Base-by-base conservation (phyloP, 1,140 invertebrate genomes). In the Aphelinus certus region DNA sequence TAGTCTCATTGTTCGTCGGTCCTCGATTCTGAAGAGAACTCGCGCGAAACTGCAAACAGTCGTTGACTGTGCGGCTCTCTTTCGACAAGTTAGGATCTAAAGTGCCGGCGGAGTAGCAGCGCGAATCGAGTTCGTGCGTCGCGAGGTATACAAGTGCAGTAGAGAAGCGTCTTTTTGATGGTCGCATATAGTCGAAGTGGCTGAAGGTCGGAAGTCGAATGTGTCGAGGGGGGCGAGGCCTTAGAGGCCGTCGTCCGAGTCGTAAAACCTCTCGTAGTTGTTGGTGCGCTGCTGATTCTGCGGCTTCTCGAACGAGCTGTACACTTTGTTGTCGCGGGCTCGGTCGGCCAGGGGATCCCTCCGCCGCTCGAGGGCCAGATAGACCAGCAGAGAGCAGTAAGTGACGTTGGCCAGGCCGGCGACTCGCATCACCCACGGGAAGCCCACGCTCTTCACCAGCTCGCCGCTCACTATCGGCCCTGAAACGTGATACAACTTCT, bases 401-500 rank as follows among this genome's bases (percentile, higher is more conserved):
- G 91, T 78, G 42, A 94, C 81, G 84, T 94, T 95, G 1, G 92
- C 78, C 10, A 93, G 81, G 10, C 93, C 94, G 2, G 94, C 85
- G 45, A 89, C 82, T 75, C 92, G 85, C 88, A 95, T 93, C 0
- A 95, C 85, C 91, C 92, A 93, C 47, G 91, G 89, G 82, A 95
- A 95, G 67, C 94, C 94, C 70, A 94, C 88, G n/a, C 85, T 80
- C 77, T 90, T 87, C 0, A 93, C 92, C 78, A 93, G 81, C 81
- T 93, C 90, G 4, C 93, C 91, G 47, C 93, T 93, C 58, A 92
- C 81, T 57, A 95, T 88, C 3, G 94, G 94, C 75, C 93, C 94
- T 93, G 79, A 60, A 85, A 85, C 71, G 68, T 9, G 57, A 60
- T 26, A 26, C 26, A 26, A 26, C 26, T 26, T 26, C 26, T 26